A percentile compares a stretch with the other conserved stretches of the same genome.
Evolutionary conservation across 2,797 vertebrate species (phyloP).

Genomic region (Staurois parvus): DNA sequence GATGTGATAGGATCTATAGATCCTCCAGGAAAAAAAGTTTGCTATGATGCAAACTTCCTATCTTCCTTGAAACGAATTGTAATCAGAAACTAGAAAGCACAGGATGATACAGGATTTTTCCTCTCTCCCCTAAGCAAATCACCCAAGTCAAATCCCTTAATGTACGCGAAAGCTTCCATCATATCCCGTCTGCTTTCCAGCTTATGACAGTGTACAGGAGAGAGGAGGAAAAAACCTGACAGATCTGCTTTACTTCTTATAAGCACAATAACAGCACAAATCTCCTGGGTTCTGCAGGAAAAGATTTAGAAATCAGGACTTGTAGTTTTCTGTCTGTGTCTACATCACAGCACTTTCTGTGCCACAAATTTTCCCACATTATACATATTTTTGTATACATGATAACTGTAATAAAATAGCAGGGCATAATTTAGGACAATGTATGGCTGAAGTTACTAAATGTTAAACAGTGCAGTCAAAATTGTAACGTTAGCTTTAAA

Average conservation of each 20-base stretch:
- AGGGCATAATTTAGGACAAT: not conserved
- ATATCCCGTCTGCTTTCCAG: slow-evolving; percentile 29
- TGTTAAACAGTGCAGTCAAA: not conserved
- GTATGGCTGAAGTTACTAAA: not conserved
- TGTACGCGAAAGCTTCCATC: not conserved
- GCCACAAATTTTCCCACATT: not conserved
- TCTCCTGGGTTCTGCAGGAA: slow-evolving; percentile 20
- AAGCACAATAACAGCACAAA: slow-evolving; percentile 16
- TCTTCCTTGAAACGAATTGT: not conserved
- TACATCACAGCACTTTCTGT: not conserved
- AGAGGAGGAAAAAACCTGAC: slow-evolving; percentile 1
- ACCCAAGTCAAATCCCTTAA: slow-evolving; percentile 27
- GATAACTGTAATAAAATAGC: not conserved
- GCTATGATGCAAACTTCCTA: not conserved
- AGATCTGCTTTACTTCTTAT: slow-evolving; percentile 1
- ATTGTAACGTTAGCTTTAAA: not conserved
- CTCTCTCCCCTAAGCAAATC: not conserved
- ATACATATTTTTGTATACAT: not conserved
- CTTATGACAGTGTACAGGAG: slow-evolving; percentile 21
- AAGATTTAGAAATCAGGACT: slow-evolving; percentile 7
- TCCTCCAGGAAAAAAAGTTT: not conserved
- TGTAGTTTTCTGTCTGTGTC: not conserved
- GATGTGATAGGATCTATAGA: no score
- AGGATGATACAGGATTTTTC: not conserved
- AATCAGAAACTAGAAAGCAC: not conserved